A percentile compares a stretch with the other conserved stretches of the same genome.
These are phyloP conservation scores for Lipophrys pholis DNA, from an alignment of 2,113 vertebrate genomes.

Conservation along the genomic window DNA sequence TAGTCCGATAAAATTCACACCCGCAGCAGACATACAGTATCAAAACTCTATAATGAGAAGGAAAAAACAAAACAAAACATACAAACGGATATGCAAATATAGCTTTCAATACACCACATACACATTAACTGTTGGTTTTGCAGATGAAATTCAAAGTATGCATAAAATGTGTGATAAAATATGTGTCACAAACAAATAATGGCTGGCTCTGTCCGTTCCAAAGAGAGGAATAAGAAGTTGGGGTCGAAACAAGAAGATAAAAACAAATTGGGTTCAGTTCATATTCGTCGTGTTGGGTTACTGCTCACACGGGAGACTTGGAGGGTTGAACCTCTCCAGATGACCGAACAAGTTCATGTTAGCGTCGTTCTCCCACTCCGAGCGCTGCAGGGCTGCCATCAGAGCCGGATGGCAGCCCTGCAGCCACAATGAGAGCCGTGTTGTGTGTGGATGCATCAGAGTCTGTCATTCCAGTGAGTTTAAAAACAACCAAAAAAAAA, in stretches of 20 bases:
- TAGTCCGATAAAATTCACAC: slow-evolving; percentile 68
- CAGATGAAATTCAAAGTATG: slow-evolving; percentile 67
- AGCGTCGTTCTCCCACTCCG: slow-evolving; percentile 55
- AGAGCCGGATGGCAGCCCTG: slow-evolving; percentile 52
- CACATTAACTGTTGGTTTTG: slow-evolving; percentile 65
- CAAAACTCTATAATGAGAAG: slow-evolving; percentile 68
- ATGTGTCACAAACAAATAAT: slow-evolving; percentile 59
- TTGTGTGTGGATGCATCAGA: slow-evolving; percentile 59
- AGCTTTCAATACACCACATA: slow-evolving; percentile 72
- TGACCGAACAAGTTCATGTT: slow-evolving; percentile 64
- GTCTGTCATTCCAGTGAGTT: slow-evolving; percentile 80
- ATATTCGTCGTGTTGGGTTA: slow-evolving; percentile 60
- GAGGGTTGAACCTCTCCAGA: slow-evolving; percentile 68
- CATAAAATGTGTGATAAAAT: slow-evolving; percentile 44
- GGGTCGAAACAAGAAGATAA: slow-evolving; percentile 18
- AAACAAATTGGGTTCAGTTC: slow-evolving; percentile 61
- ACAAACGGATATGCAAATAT: slow-evolving; percentile 69
- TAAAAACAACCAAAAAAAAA: slow-evolving; percentile 33
- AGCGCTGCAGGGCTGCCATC: slow-evolving; percentile 64
- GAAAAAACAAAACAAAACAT: slow-evolving; percentile 28
- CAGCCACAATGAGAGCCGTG: no score
- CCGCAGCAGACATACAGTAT: slow-evolving; percentile 66
- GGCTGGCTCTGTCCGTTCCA: slow-evolving; percentile 62
- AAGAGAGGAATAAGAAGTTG: slow-evolving; percentile 33
- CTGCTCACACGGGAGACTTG: slow-evolving; percentile 62